Evolutionary conservation across 2,888 invertebrate genomes (phyloP).

Genomic region (Punctoribates punctum): DNA sequence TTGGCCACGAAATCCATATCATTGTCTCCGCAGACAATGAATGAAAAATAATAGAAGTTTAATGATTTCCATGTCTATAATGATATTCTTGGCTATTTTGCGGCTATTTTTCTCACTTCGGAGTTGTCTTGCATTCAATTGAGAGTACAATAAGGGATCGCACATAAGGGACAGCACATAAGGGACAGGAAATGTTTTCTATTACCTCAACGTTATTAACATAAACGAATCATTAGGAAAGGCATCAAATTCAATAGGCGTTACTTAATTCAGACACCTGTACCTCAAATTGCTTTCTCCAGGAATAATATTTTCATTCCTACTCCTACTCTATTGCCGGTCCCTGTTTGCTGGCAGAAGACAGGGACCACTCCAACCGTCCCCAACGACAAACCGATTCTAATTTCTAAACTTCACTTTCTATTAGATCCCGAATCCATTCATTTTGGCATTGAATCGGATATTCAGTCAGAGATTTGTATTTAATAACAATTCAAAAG

Average conservation of each 20-base stretch:
- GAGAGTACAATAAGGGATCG: neutral
- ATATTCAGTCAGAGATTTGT: no score
- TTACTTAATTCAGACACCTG: neutral
- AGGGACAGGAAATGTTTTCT: slow-evolving; percentile 27
- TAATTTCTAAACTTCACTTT: no score
- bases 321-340: neutral
- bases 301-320: neutral
- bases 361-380: no score
- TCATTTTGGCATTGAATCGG: no score
- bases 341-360: no score
- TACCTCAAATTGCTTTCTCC: neutral
- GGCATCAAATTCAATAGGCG: neutral
- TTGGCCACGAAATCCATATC: no score
- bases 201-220: neutral
- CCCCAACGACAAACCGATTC: no score
- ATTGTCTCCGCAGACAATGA: neutral
- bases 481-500: no score
- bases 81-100: neutral
- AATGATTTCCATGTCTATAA: neutral
- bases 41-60: neutral
- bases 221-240: slow-evolving; percentile 18
- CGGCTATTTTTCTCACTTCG: neutral
- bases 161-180: no score
- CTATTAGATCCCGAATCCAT: no score
- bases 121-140: neutral